phyloP scores from a whole-genome alignment of 2,113 vertebrate species.

The Neolamprologus toae region DNA sequence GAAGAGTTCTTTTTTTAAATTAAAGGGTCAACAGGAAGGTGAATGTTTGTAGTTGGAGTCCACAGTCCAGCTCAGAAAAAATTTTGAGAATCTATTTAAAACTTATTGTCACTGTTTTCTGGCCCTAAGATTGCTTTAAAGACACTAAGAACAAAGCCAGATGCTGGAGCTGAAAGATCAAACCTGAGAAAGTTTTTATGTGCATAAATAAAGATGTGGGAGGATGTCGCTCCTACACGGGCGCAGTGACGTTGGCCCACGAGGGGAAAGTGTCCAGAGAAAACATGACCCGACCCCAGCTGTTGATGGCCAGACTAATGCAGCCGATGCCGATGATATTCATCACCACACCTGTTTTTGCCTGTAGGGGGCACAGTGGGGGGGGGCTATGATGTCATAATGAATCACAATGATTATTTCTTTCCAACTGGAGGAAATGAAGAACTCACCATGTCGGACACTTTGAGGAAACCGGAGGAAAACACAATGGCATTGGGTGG shows the following conservation, averaged over 20 bases:
- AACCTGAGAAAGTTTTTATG: not conserved
- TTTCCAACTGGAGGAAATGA: fast-evolving
- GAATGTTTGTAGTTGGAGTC: not conserved
- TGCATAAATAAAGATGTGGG: not conserved
- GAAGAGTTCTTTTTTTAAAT: not conserved
- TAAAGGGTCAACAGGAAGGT: not conserved
- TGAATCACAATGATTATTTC: not conserved
- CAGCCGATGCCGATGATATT: constrained; percentile 84
- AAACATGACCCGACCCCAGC: constrained; percentile 84
- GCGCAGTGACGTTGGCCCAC: constrained; percentile 76
- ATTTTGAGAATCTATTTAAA: not conserved
- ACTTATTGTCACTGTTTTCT: not conserved
- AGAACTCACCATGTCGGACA: constrained; percentile 88
- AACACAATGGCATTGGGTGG: constrained; percentile 93
- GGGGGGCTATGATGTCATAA: not conserved
- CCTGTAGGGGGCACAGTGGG: constrained; percentile 60
- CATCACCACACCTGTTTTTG: constrained; percentile 83
- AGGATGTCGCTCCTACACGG: not conserved
- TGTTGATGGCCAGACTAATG: constrained; percentile 86
- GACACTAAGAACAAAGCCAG: not conserved
- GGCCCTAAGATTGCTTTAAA: not conserved
- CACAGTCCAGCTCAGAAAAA: not conserved
- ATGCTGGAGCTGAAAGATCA: not conserved
- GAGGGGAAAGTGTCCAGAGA: constrained; percentile 78
- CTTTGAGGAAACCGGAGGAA: constrained; percentile 81